Base-by-base conservation (phyloP, 2,888 invertebrate species). In the Cryptus viduatorius region DNA sequence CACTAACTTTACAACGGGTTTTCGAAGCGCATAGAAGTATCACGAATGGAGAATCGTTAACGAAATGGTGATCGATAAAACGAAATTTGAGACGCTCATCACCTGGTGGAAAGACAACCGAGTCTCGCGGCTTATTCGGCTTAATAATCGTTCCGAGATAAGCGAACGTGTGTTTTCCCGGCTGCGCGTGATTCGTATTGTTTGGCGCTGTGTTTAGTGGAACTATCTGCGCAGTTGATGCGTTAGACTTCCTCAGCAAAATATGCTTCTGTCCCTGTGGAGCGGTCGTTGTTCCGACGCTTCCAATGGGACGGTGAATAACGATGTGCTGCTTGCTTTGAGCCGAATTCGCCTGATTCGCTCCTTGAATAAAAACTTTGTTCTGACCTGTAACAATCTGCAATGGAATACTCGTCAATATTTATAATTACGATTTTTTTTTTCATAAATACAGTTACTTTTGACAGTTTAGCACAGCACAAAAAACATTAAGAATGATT, bases 71-170 rank as follows among this genome's bases (percentile, higher is more conserved):
- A 68, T 37, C 44, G 53, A 37, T 24, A 19, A n/a, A 29, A 44
- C 29, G 31, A 46, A 65, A 71, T 12, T 16, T 44, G 2, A 50
- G 71, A 65, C 42, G 79, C 67, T 85, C 46, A 44, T 90, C 87
- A 93, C 93, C 92, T 91, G 91, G 87, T 67, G 93, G 91, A 82
- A 93, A 92, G 44, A 92, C 92, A 73, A 93, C 91, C 19, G 93
- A 90, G 29, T 93, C 93, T 5, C 92, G 88, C 10, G 91, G 87
- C 73, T 92, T 93, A 79, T 92, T 92, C 14, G 92, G 92, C 82
- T 93, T 94, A 72, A 94, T 92, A 50, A 93, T 90, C 29, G 93
- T 94, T 16, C 92, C 92, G 37, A 94, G 88, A 88, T 93, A 94
- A 1, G 94, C 93, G 83, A 93, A 92, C 3, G 93, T 91, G 83